Percentiles rank a stretch among this genome's conserved stretches.
Evolutionary conservation across 2,797 vertebrate genomes (phyloP).

Genomic region (Myripristis jacobus): DNA sequence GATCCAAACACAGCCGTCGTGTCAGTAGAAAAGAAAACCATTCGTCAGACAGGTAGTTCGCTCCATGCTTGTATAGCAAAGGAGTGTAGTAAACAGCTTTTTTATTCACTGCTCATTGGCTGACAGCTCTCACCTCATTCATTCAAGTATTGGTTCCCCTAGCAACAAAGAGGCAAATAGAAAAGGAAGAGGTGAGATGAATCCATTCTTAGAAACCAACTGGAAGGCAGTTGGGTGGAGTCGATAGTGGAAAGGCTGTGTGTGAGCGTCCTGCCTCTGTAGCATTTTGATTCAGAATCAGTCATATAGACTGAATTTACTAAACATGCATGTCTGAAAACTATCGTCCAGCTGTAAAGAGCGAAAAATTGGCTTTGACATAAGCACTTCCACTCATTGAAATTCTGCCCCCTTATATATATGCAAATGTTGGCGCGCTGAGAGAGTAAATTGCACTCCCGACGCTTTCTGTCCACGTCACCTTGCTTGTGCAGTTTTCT

Average conservation of each 20-base stretch:
- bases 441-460: too few relatives aligned
- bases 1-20: neutral
- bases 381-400: neutral
- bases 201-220: constrained; percentile 70
- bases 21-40: constrained; percentile 3
- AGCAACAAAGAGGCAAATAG: constrained; percentile 81
- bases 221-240: constrained; percentile 50
- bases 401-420: neutral
- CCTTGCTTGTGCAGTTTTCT: too few relatives aligned
- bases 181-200: constrained; percentile 68
- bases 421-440: neutral
- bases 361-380: neutral
- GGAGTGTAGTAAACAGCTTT: constrained; percentile 63
- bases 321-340: too few relatives aligned
- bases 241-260: constrained; percentile 40
- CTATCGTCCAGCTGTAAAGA: too few relatives aligned
- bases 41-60: constrained; percentile 26
- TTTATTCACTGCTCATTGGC: constrained; percentile 71
- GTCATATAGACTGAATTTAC: too few relatives aligned
- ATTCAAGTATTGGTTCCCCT: constrained; percentile 78
- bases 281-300: neutral
- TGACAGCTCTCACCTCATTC: constrained; percentile 72
- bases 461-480: too few relatives aligned
- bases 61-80: constrained; percentile 36
- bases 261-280: constrained; percentile 25